These are phyloP conservation scores for Odocoileus virginianus DNA, from an alignment of 2,113 vertebrate genomes.

Conservation along the genomic window DNA sequence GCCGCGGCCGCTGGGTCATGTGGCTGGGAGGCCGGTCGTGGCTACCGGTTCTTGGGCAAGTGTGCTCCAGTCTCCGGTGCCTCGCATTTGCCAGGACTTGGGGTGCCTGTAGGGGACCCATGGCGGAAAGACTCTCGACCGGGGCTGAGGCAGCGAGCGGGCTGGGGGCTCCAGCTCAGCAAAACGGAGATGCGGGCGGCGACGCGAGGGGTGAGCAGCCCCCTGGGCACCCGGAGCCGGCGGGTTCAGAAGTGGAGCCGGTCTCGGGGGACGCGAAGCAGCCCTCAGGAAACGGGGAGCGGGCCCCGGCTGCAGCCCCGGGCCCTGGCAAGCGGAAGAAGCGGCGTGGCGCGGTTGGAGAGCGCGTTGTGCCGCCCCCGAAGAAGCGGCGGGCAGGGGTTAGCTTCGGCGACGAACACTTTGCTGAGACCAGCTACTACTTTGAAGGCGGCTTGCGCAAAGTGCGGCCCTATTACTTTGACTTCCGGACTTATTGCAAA, in stretches of 20 bases:
- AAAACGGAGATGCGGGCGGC: conserved; percentile 29
- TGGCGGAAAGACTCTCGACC: conserved; percentile 19
- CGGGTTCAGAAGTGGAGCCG: background rate
- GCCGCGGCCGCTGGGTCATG: background rate
- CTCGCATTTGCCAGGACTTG: background rate
- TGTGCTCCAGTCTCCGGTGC: accelerated
- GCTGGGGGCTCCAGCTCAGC: background rate
- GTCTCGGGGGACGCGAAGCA: background rate
- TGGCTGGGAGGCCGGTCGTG: accelerated
- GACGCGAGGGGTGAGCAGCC: background rate
- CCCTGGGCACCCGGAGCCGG: background rate
- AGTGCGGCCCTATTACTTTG: conserved; percentile 93
- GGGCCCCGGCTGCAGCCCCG: background rate
- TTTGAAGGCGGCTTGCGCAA: conserved; percentile 94
- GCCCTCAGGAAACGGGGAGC: background rate
- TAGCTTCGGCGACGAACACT: conserved; percentile 91
- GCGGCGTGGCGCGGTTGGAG: conserved; percentile 75
- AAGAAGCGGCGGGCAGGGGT: conserved; percentile 88
- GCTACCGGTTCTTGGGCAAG: accelerated
- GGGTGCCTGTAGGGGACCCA: background rate
- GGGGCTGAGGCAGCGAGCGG: background rate
- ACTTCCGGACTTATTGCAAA: conserved; percentile 96
- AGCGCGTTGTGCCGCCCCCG: conserved; percentile 91
- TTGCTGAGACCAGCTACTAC: conserved; percentile 92
- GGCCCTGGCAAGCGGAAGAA: conserved; percentile 67